Base-by-base conservation (phyloP, 2,113 vertebrate species). In the Ctenomys sociabilis region DNA sequence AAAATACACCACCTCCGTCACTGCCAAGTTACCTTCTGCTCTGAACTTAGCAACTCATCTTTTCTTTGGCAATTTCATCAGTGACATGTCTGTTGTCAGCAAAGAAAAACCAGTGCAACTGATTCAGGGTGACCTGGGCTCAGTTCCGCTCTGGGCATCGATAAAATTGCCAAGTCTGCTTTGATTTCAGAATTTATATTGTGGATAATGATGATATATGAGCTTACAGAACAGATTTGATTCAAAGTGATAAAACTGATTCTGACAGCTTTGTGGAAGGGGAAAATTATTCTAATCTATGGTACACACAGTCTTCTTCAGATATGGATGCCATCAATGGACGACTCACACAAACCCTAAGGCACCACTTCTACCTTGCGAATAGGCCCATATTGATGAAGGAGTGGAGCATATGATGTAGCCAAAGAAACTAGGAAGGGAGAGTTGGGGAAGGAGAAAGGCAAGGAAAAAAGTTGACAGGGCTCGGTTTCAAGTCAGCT, bases 121-220 rank as follows among this genome's bases (percentile, higher is more conserved):
- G 66, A 96, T 97, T 95, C 97, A 97, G 95, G 97, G 97, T 96
- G 96, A 98, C 97, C 96, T 92, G 59, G 87, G 78, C 96, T 96
- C 61, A 83, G 85, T 78, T 93, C 96, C 49, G 0, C 88, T 96
- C 95, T 61, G 93, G 96, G 94, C 94, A 96, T 93, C 97, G 97
- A 95, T 97, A 98, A 97, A 98, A 98, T 95, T 96, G 88, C 96
- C 92, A 85, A 93, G 85, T 95, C 95, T 78, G 61, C 97, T 98
- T 96, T 95, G 97, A 97, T 97, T 98, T 97, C 95, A 57, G 49
- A 95, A 95, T 95, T 40, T 91, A 97, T 93, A 81, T 97, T 97
- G 97, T 88, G 89, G 94, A 45, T 97, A 97, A 93, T 93, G 92
- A 97, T 97, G 96, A 97, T 95, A 93, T 59, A 96, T 77, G 93